Conservation (phyloP, 2,888 invertebrate species). For the Apocheima hispidaria region DNA sequence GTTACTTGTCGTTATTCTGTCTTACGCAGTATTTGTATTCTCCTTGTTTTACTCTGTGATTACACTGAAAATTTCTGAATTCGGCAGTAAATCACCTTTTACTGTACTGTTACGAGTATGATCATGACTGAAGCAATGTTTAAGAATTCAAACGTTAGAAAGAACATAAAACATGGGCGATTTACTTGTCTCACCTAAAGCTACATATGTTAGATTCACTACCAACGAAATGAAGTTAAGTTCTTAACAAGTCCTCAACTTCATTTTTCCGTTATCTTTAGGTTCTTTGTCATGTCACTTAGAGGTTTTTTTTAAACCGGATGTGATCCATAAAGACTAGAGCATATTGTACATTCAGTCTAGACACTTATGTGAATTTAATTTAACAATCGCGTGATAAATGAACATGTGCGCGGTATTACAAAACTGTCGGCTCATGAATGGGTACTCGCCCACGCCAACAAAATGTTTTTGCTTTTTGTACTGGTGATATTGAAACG, state of each 20-base stretch:
- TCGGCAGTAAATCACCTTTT: no score
- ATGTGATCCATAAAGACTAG: conserved; percentile 17
- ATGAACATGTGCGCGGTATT: conserved; percentile 53
- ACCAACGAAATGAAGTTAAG: no score
- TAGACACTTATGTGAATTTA: conserved; percentile 37
- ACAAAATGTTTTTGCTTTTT: conserved; percentile 51
- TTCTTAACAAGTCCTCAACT: neutral
- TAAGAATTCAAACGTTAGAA: no score
- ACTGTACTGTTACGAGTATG: no score
- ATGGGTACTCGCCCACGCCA: conserved; percentile 61
- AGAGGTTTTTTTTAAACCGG: conserved; percentile 9
- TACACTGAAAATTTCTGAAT: no score
- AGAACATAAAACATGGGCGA: no score
- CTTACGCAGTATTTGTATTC: no score
- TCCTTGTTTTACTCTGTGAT: no score
- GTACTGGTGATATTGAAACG: conserved; percentile 36
- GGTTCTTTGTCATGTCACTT: neutral
- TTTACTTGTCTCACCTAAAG: no score
- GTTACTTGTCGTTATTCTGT: no score
- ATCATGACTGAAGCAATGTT: no score
- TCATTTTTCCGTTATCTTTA: neutral
- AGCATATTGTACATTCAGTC: conserved; percentile 23
- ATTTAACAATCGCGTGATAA: conserved; percentile 47
- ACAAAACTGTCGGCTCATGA: conserved; percentile 62
- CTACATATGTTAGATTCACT: neutral